Evolutionary conservation across 2,888 invertebrate species (phyloP), one percentile per base, ranked within the genome.

Genomic region (Salpingus planirostris): DNA sequence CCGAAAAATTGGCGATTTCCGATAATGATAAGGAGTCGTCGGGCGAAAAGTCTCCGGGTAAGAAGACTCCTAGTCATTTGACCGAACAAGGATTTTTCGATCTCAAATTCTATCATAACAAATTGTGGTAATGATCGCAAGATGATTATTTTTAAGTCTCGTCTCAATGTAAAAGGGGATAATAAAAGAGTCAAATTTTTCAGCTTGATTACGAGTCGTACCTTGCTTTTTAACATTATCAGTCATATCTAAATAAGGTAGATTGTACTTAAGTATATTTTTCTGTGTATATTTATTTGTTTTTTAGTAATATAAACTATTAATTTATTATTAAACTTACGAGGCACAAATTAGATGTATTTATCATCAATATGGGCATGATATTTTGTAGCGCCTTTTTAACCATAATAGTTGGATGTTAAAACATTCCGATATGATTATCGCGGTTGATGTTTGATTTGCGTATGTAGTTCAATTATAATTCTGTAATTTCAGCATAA

Each of bases 81-180:
- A 79, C 80, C 11, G 75, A 76, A 27, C 73, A 74, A 51, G 80
- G 79, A 24, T 81, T 74, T 60, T 73, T 82, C 48, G 83, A 84
- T 64, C 69, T 84, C 24, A 84, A 84, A 57, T 83, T 81, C 64
- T 80, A 80, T 61, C 83, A 83, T 62, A 82, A 80, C 51, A 79
- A 77, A 49, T 68, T 84, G 49, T 84, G 84, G 84, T 84, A 79
- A 56, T n/a, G n/a, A n/a, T n/a, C n/a, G n/a, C n/a, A n/a, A n/a
- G n/a, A n/a, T n/a, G n/a, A n/a, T n/a, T n/a, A n/a, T n/a, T n/a
- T n/a, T n/a, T n/a, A n/a, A n/a, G n/a, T n/a, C n/a, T n/a, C n/a
- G n/a, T n/a, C n/a, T n/a, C n/a, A n/a, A n/a, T n/a, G n/a, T n/a
- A n/a, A n/a, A n/a, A n/a, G n/a, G n/a, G n/a, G n/a, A n/a, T n/a